phyloP scores from a whole-genome alignment of 2,113 vertebrate genomes.

The Calyptomena viridis region DNA sequence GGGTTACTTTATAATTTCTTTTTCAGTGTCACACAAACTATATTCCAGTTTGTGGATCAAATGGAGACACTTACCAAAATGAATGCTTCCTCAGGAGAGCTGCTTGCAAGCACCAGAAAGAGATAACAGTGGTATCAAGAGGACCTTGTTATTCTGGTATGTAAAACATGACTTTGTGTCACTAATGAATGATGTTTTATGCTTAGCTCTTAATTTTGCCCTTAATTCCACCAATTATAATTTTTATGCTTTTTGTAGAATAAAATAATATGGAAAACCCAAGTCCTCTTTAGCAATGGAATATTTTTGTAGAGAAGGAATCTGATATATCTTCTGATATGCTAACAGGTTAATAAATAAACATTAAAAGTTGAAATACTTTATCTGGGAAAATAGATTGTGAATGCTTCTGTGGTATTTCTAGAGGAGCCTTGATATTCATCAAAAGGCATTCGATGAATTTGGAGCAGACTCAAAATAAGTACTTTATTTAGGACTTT shows the following conservation, averaged over 20 bases:
- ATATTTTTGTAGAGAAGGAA: neutral
- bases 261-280: neutral
- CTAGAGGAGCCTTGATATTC: neutral
- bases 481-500: neutral
- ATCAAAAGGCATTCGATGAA: neutral
- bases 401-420: neutral
- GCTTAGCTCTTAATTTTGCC: neutral
- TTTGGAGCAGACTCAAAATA: neutral
- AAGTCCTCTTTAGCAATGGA: neutral
- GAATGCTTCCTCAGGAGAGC: conserved; percentile 93
- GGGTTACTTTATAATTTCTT: conserved; percentile 45
- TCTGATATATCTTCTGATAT: neutral
- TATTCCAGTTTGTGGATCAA: conserved; percentile 93
- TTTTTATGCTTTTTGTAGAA: neutral
- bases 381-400: neutral
- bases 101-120: conserved; percentile 91
- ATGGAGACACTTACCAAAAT: conserved; percentile 97
- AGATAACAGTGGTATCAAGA: conserved; percentile 85
- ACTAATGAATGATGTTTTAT: neutral
- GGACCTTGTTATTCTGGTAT: conserved; percentile 90
- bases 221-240: neutral
- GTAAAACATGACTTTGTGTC: conserved; percentile 25
- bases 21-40: conserved; percentile 93
- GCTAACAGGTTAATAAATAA: neutral
- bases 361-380: neutral